Percentiles rank a stretch among this genome's conserved stretches.
Conservation (phyloP, 2,113 vertebrate species). For the Hystrix cristata region DNA sequence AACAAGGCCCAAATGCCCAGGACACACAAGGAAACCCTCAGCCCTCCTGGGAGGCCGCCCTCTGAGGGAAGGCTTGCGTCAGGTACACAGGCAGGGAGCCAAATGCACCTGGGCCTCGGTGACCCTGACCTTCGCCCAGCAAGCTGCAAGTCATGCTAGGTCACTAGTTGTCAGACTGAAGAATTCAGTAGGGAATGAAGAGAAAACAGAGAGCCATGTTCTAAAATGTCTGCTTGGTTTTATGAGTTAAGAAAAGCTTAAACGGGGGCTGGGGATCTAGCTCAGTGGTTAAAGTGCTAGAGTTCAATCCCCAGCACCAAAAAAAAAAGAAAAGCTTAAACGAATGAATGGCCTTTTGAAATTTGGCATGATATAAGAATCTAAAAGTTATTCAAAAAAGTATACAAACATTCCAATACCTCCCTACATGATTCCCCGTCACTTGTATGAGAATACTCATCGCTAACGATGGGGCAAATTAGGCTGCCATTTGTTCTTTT, state of each 20-base stretch:
- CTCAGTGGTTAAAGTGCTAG: too few species aligned
- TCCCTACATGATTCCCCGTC: slow-evolving; percentile 86
- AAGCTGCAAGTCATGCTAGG: fast-evolving
- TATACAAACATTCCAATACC: slow-evolving; percentile 78
- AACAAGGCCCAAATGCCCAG: background rate
- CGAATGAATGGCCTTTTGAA: slow-evolving; percentile 63
- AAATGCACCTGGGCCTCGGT: fast-evolving
- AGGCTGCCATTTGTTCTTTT: slow-evolving; percentile 92
- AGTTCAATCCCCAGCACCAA: too few species aligned
- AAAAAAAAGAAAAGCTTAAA: background rate
- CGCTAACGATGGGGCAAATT: slow-evolving; percentile 89
- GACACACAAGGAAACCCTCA: fast-evolving
- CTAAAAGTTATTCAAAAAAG: background rate
- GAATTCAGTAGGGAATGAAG: fast-evolving
- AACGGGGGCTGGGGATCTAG: background rate
- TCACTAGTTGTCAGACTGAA: fast-evolving
- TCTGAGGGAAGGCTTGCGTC: fast-evolving
- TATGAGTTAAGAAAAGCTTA: background rate
- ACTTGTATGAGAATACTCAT: slow-evolving; percentile 84
- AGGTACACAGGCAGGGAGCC: fast-evolving
- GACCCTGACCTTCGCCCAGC: fast-evolving
- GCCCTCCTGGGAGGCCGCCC: background rate
- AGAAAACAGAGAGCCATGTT: background rate
- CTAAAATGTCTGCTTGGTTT: background rate
- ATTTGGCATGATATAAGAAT: background rate